Evolutionary conservation across 2,797 vertebrate genomes (phyloP).

Genomic region (Mus minutoides): DNA sequence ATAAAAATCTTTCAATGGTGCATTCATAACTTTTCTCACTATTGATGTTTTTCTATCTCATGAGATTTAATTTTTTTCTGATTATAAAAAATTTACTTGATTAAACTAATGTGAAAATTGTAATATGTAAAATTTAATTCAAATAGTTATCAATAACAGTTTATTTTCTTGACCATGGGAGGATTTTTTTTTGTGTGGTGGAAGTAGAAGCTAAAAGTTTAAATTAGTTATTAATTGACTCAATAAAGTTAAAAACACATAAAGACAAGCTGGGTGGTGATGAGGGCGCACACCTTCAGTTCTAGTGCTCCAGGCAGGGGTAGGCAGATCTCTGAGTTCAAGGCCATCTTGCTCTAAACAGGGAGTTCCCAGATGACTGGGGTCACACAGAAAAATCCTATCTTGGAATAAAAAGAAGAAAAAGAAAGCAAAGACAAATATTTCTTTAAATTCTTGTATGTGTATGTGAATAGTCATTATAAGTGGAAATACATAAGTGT

Average conservation of each 20-base stretch:
- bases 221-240: neutral
- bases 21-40: neutral
- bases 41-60: slow-evolving; percentile 26
- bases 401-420: neutral
- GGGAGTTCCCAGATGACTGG: neutral
- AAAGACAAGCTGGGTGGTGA: neutral
- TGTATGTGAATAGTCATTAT: neutral
- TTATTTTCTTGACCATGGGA: slow-evolving; percentile 16
- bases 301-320: neutral
- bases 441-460: neutral
- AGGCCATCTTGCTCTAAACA: neutral
- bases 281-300: neutral
- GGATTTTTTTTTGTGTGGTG: rapidly evolving
- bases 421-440: neutral
- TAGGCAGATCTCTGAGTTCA: neutral
- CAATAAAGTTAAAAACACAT: neutral
- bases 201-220: slow-evolving; percentile 17
- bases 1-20: slow-evolving; percentile 7
- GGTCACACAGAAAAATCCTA: neutral
- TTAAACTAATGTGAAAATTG: slow-evolving; percentile 10
- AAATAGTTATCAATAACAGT: slow-evolving; percentile 21
- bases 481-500: slow-evolving; percentile 22
- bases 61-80: neutral
- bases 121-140: slow-evolving; percentile 40
- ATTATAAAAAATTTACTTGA: neutral